Base-by-base conservation (phyloP, 2,888 invertebrate species). In the Pristionchus fissidentatus region DNA sequence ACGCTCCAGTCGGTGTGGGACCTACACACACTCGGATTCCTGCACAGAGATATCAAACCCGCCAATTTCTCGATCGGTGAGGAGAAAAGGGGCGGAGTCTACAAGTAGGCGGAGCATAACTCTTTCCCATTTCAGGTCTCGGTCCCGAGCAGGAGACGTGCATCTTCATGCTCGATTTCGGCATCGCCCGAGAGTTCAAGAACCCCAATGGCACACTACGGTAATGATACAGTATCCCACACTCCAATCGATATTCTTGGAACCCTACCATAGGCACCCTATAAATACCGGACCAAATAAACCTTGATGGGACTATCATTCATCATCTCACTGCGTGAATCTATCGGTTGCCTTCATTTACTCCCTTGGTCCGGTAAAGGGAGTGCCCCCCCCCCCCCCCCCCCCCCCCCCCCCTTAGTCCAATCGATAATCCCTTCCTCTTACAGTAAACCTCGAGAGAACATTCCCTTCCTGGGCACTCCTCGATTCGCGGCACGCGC, bases 91-190 rank as follows among this genome's bases (percentile, higher is more conserved):
- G 43, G 43, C 19, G 73, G 41, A 73, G 73, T 43, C 73, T 41
- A 4, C 8, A 13, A 43, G 5, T 26, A n/a, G 29, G 32, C 0
- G 62, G 32, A 32, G 62, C 35, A 32, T 35, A 3, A 38, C 26
- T n/a, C 43, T n/a, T n/a, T n/a, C n/a, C n/a, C n/a, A 19, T 32
- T 77, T 0, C 73, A 77, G 75, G 75, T 7, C 75, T 77, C 35
- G 46, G 49, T 32, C 75, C 75, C 5, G 75, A 49, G 19, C 49
- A 77, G 29, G 75, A 77, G 19, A 77, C 75, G 29, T 49, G 46
- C 75, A 49, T 77, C 49, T 77, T 49, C 49, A 52, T 77, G 46
- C 75, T 77, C 7, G 75, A 77, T 49, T 77, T 77, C 49, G 75
- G 75, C 7, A 77, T 77, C 49, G 75, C 75, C 8, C 75, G 75